A percentile compares a stretch with the other conserved stretches of the same genome.
phyloP scores from a whole-genome alignment of 2,888 invertebrate genomes.

The Lordiphosa fenestrarum region DNA sequence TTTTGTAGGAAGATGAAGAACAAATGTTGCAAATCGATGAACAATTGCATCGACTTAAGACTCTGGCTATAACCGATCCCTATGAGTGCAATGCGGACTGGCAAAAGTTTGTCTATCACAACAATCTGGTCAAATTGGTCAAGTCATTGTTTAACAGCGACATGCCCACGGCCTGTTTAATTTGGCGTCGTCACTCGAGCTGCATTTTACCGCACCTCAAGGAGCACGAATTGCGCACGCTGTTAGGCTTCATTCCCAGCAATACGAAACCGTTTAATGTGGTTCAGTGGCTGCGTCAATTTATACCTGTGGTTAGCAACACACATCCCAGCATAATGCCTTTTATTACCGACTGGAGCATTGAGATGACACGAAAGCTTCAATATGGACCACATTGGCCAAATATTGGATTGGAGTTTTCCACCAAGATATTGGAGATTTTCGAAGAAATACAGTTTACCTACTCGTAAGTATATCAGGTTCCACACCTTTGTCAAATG shows the following conservation, averaged over 20 bases:
- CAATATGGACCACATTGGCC: slow-evolving; percentile 79
- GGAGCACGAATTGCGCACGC: slow-evolving; percentile 66
- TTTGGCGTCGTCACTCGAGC: slow-evolving; percentile 79
- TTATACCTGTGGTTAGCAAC: slow-evolving; percentile 77
- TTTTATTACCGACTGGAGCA: slow-evolving; percentile 78
- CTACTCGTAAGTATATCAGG: slow-evolving; percentile 66
- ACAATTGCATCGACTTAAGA: slow-evolving; percentile 77
- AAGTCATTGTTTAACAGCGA: slow-evolving; percentile 76
- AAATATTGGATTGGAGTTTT: slow-evolving; percentile 79
- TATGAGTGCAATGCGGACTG: slow-evolving; percentile 78
- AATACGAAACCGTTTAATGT: slow-evolving; percentile 76
- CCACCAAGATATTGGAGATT: slow-evolving; percentile 76
- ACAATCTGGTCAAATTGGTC: slow-evolving; percentile 74
- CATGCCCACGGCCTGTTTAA: slow-evolving; percentile 76
- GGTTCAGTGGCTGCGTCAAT: slow-evolving; percentile 79
- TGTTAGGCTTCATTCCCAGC: slow-evolving; percentile 76
- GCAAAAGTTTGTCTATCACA: slow-evolving; percentile 79
- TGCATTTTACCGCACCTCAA: slow-evolving; percentile 72
- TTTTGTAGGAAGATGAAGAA: slow-evolving; percentile 64
- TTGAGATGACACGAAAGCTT: slow-evolving; percentile 75
- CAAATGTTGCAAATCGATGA: slow-evolving; percentile 78
- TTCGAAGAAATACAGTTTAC: slow-evolving; percentile 78
- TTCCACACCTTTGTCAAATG: too few relatives aligned
- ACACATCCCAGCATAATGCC: slow-evolving; percentile 78
- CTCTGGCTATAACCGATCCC: slow-evolving; percentile 79